Evolutionary conservation across 1,140 invertebrate species (phyloP), one percentile per base, ranked within the genome.

Genomic region (Drosophila gunungcola): DNA sequence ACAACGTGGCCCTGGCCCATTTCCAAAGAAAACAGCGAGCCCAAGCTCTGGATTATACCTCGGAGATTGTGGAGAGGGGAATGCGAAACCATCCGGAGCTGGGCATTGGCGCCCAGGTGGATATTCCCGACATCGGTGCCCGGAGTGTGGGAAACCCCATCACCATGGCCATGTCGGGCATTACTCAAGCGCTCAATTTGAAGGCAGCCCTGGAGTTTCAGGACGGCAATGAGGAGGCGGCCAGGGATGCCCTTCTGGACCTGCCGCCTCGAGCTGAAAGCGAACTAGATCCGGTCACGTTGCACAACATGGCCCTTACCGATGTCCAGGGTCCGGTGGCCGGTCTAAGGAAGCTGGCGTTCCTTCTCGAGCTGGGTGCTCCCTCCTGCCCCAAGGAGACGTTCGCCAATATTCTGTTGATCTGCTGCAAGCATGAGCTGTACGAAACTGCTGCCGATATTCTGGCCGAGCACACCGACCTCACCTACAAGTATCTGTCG

Each of bases 121-220:
- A 99, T 93, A 98, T 52, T 11, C 29, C 98, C 7, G 97, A 92
- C 49, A 91, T 91, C 53, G 91, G 91, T 58, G 91, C 92, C 3
- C 77, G 92, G 3, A 99, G 98, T 93, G 98, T 99, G 46, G 99
- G 98, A 12, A 99, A 99, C 93, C 99, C 98, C 2, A 93, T 99
- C 39, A 97, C 97, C 0, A 94, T 99, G 48, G 98, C 99, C 90
- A 96, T 99, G 93, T 99, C 98, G 21, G 98, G 98, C 36, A 93
- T 99, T 3, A 98, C 99, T 12, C 99, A 99, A 93, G 98, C 99
- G 0, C 99, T 99, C 88, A 99, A 99, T 93, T 94, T 99, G 0
- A 99, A 99, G 94, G 98, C 98, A 13, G 99, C 99, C 3, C 98
- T 99, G 78, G 98, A 99, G 93, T 99, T 98, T 93, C 97, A 99